Conservation (phyloP, 2,113 vertebrate species). For the Guaruba guarouba region DNA sequence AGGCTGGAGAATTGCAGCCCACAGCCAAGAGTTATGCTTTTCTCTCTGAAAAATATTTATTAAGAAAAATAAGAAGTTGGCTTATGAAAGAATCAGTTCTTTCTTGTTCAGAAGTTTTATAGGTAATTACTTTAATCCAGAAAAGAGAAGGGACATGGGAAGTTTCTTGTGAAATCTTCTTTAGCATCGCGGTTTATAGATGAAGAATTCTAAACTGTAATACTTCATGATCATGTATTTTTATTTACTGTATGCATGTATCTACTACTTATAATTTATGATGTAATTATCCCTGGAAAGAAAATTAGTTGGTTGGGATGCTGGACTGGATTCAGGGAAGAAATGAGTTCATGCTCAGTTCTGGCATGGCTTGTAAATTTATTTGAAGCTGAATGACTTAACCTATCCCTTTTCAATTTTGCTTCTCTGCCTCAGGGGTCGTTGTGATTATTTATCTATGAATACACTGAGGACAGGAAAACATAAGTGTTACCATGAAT, state of each 20-base stretch:
- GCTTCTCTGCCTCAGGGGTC: not conserved
- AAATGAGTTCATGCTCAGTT: not conserved
- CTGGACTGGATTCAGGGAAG: not conserved
- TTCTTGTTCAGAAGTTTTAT: not conserved
- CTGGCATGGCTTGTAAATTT: not conserved
- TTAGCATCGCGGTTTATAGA: not conserved
- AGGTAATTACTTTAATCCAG: not conserved
- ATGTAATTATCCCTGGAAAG: not conserved
- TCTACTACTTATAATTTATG: not conserved
- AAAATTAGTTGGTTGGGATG: not conserved
- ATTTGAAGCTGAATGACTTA: not conserved
- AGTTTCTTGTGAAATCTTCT: not conserved
- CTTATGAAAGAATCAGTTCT: not conserved
- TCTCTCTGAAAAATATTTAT: not conserved
- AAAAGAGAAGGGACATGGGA: not conserved
- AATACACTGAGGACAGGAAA: not conserved
- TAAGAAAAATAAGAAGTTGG: not conserved
- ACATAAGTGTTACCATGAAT: not conserved
- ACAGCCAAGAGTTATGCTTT: not conserved
- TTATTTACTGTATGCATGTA: not conserved
- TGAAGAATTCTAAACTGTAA: not conserved
- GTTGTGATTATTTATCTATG: not conserved
- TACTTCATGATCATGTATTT: not conserved
- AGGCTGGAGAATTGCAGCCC: not conserved
- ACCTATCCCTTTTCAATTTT: not conserved